Evolutionary conservation across 2,797 vertebrate species (phyloP), one percentile per base, ranked within the genome.

Genomic region (Bucorvus abyssinicus): DNA sequence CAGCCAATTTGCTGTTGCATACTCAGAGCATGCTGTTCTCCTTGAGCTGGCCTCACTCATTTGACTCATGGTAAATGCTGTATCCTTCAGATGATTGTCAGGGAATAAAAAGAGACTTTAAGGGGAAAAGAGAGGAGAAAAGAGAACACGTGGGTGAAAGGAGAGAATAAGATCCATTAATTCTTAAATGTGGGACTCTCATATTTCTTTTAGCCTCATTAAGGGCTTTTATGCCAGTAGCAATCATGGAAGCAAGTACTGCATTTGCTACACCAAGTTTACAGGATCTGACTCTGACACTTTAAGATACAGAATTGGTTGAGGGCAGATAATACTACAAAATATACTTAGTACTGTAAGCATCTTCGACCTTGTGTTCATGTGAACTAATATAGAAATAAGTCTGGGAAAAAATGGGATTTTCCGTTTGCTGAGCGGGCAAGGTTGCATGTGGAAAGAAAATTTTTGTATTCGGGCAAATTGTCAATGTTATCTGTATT

Each of bases 381-480:
- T 24, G 52, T 87, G 53, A 89, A 23, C 8, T 56, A 34, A 14
- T 40, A 80, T 29, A 29, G 50, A 74, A 87, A 40, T 26, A 24
- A 49, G 2, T 61, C 29, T 71, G 60, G n/a, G 20, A 70, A 40
- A 14, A 61, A 67, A 38, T 0, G 8, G 11, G 2, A 0, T 3
- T 57, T 88, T 77, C 27, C 3, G 1, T 67, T 56, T 93, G 12
- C 49, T 38, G 47, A n/a, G 29, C 32, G 12, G 5, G 27, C 9
- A 65, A 34, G 65, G 14, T 71, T 10, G 1, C 21, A 57, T 19
- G 16, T 80, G 14, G 40, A 55, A 88, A 57, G 21, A 27, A 75
- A 57, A 7, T 44, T 63, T 80, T 69, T 29, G 8, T 73, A 13
- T 19, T 14, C 12, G 40, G 30, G 3, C 4, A 0, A 85, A 26